These are phyloP conservation scores for Colletes gigas DNA, from an alignment of 1,140 invertebrate species.

Conservation along the genomic window DNA sequence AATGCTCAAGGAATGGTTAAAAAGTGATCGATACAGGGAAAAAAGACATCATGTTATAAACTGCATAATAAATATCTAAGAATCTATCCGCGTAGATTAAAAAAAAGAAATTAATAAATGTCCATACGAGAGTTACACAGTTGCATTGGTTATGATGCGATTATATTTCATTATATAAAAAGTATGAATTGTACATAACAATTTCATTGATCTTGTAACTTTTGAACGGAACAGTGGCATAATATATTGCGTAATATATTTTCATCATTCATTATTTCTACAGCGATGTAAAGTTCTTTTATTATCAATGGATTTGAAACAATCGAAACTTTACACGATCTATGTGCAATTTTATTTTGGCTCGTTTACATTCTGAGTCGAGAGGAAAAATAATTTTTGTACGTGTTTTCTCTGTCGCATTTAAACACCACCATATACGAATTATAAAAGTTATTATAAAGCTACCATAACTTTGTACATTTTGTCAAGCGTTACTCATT, in stretches of 20 bases:
- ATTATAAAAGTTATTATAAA: conserved; percentile 44
- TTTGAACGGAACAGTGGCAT: conserved; percentile 39
- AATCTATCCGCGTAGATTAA: conserved; percentile 41
- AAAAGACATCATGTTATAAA: conserved; percentile 51
- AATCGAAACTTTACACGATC: conserved; percentile 9
- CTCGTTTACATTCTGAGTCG: conserved; percentile 17
- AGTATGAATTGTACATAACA: conserved; percentile 64
- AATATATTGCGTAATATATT: conserved; percentile 46
- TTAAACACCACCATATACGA: conserved; percentile 41
- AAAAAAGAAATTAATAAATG: conserved; percentile 44
- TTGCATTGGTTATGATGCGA: conserved; percentile 57
- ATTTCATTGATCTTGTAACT: conserved; percentile 65
- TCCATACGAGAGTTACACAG: conserved; percentile 55
- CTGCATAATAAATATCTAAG: conserved; percentile 64
- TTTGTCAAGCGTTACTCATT: conserved; percentile 33
- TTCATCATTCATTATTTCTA: conserved; percentile 51
- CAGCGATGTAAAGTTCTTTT: conserved; percentile 41
- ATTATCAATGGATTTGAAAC: conserved; percentile 27
- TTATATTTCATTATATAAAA: conserved; percentile 59
- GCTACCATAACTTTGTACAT: conserved; percentile 44
- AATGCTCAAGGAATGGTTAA: conserved; percentile 63
- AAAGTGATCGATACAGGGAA: conserved; percentile 59
- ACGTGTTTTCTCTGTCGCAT: conserved; percentile 31
- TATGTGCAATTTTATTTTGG: conserved; percentile 59
- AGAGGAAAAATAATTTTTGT: conserved; percentile 16